Percentiles rank a stretch among this genome's conserved stretches.
Evolutionary conservation across 2,113 vertebrate species (phyloP).

Genomic region (Parus major): DNA sequence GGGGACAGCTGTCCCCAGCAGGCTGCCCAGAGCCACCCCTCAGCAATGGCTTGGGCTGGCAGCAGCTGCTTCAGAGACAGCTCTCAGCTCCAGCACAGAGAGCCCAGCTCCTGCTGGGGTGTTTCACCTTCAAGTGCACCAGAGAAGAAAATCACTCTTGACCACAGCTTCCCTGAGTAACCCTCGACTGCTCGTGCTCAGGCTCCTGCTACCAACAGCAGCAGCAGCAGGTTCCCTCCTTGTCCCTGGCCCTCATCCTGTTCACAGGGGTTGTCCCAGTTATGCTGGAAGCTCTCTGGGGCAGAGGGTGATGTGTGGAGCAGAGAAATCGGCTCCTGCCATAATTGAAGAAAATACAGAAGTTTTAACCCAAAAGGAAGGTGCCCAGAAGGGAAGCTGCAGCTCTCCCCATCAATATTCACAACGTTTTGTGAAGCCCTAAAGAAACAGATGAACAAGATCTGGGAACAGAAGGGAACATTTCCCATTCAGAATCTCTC

Average conservation of each 20-base stretch:
- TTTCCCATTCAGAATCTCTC: conserved; percentile 25
- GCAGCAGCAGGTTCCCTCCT: background rate
- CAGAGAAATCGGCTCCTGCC: background rate
- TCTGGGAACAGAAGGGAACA: conserved; percentile 1
- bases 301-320: fast-evolving
- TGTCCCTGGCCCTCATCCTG: background rate
- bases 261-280: fast-evolving
- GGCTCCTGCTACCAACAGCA: background rate
- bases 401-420: background rate
- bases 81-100: background rate
- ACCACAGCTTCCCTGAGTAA: background rate
- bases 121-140: background rate
- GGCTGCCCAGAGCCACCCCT: background rate
- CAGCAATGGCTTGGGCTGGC: background rate
- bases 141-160: background rate
- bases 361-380: background rate
- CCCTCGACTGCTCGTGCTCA: background rate
- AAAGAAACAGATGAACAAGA: conserved; percentile 5
- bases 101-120: background rate
- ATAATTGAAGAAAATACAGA: fast-evolving
- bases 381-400: background rate
- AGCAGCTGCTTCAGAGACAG: background rate
- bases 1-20: background rate
- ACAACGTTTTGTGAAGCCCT: background rate
- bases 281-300: background rate